Base-by-base conservation (phyloP, 2,797 vertebrate genomes). In the Artibeus lituratus region DNA sequence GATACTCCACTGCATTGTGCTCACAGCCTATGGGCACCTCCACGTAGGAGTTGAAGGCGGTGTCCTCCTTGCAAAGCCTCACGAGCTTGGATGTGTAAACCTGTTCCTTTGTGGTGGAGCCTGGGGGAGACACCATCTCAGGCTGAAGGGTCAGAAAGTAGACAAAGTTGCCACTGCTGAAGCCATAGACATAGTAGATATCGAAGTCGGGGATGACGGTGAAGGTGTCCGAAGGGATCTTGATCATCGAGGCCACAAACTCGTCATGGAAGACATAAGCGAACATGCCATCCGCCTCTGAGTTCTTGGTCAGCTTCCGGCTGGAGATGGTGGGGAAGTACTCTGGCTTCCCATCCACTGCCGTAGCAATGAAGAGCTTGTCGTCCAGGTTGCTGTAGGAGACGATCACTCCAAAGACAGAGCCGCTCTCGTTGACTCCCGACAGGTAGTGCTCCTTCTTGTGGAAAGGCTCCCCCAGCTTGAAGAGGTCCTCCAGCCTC, bases 361-460 rank as follows among this genome's bases (percentile, higher is more conserved):
- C 99, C 0, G 99, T 99, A 96, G 99, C 99, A 19, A 99, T 99
- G 97, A 99, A 99, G 72, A 99, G 98, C 98, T 99, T 99, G 97
- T 99, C 99, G 0, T 99, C 99, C 97, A 99, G 99, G 92, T 99
- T 99, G 91, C 98, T 99, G 94, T 99, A 99, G 51, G 99, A 99
- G 96, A 99, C 99, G 18, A 99, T 99, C 96, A 99, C 99, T 19
- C 99, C 99, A 65, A 99, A 99, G 97, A 99, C 99, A 0, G 99
- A 99, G 97, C 99, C 99, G 2, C 99, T 99, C 96, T 99, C 99
- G 0, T 99, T 99, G 97, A 99, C 99, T 1, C 99, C 99, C 0
- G 99, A 99, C 97, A 99, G 99, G 98, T 99, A 99, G 97, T 99
- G 99, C 96, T 99, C 99, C 98, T 99, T 99, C 98, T 99, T 99